phyloP scores from a whole-genome alignment of 1,140 invertebrate genomes.

The Dendroctonus ponderosae region DNA sequence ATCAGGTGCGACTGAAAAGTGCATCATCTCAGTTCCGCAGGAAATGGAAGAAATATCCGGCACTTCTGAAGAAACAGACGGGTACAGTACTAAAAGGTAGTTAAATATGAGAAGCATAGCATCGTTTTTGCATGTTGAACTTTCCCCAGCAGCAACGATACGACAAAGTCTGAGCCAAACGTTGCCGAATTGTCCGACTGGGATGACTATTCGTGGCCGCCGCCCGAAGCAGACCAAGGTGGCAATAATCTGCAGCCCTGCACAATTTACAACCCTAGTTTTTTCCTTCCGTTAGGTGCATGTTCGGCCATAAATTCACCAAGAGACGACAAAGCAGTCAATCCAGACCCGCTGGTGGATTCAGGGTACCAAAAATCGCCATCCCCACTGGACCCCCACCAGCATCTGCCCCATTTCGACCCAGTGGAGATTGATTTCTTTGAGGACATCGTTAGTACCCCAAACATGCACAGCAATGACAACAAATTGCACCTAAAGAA shows the following conservation, averaged over 20 bases:
- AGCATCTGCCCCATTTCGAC: constrained; percentile 11
- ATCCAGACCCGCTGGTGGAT: constrained; percentile 47
- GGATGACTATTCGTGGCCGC: constrained; percentile 23
- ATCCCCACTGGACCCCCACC: constrained; percentile 39
- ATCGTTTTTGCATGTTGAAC: neutral
- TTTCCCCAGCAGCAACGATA: constrained; percentile 20
- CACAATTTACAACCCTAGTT: neutral
- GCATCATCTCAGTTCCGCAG: constrained; percentile 39
- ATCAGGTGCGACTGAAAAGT: constrained; percentile 31
- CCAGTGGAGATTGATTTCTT: constrained; percentile 25
- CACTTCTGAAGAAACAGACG: constrained; percentile 38
- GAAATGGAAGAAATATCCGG: constrained; percentile 42
- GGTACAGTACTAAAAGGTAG: constrained; percentile 29
- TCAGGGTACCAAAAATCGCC: constrained; percentile 56
- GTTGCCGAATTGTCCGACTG: constrained; percentile 31
- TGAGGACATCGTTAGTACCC: constrained; percentile 16
- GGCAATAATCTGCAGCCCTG: neutral
- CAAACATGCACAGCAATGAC: constrained; percentile 26
- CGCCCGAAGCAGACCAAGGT: constrained; percentile 1
- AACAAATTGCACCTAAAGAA: constrained; percentile 35
- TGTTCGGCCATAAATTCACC: constrained; percentile 11
- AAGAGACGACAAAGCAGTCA: neutral
- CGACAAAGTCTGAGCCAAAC: constrained; percentile 28
- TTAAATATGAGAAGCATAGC: neutral
- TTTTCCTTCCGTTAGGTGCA: neutral